A percentile compares a stretch with the other conserved stretches of the same genome.
phyloP scores from a whole-genome alignment of 30 jellyfish, hydroid and myxozoan species.

The Chironex yamaguchii region DNA sequence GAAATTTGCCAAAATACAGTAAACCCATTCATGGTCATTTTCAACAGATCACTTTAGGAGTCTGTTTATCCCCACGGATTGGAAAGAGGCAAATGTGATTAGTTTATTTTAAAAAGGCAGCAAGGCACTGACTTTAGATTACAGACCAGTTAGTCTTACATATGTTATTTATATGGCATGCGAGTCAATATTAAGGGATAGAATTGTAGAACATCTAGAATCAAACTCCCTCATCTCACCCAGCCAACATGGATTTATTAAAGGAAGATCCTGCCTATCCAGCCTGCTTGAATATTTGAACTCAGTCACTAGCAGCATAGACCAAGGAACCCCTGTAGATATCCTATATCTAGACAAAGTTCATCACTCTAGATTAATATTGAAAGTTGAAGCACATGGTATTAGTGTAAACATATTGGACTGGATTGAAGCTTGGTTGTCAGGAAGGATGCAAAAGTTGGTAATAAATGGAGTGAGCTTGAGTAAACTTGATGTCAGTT shows the following conservation, averaged over 20 bases:
- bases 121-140: too few species aligned
- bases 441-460: background rate
- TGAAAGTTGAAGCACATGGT: background rate
- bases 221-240: background rate
- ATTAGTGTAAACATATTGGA: background rate
- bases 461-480: too few species aligned
- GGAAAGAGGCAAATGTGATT: too few species aligned
- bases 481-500: background rate
- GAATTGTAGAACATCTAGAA: background rate
- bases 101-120: too few species aligned
- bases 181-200: background rate
- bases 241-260: background rate
- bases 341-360: background rate
- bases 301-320: background rate
- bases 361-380: background rate
- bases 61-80: too few species aligned
- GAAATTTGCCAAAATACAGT: too few species aligned
- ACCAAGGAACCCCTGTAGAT: background rate
- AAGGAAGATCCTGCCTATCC: background rate
- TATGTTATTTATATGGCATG: too few species aligned
- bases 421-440: background rate
- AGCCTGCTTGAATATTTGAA: background rate
- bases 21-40: too few species aligned
- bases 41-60: too few species aligned
- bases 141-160: too few species aligned